Evolutionary conservation across 2,888 invertebrate species (phyloP).

Genomic region (Lathronympha strigana): DNA sequence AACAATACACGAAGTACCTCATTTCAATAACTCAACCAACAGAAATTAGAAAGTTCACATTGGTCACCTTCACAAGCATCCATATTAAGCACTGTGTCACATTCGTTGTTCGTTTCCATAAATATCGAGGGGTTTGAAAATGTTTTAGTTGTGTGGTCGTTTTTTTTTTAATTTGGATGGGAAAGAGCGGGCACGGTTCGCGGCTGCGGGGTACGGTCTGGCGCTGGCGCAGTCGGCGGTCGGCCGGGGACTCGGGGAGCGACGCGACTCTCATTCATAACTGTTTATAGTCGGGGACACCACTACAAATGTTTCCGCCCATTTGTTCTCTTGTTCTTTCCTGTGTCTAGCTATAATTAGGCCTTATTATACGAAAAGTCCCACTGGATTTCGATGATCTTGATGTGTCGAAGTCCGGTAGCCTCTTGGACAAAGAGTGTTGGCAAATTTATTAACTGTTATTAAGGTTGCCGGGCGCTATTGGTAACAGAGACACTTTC

Average conservation of each 20-base stretch:
- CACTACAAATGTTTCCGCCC: background rate
- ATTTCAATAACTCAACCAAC: slow-evolving; percentile 68
- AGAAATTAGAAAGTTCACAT: slow-evolving; percentile 73
- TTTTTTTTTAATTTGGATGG: slow-evolving; percentile 18
- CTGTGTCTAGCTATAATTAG: background rate
- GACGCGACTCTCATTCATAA: slow-evolving; percentile 50
- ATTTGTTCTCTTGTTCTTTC: background rate
- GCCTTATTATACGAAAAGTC: no score
- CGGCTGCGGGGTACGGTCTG: slow-evolving; percentile 21
- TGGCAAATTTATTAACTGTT: no score
- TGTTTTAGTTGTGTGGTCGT: background rate
- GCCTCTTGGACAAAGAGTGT: no score
- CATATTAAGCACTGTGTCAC: slow-evolving; percentile 31
- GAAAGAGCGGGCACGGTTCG: slow-evolving; percentile 24
- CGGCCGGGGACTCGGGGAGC: slow-evolving; percentile 7
- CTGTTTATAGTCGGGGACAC: slow-evolving; percentile 46
- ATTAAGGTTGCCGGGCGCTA: no score
- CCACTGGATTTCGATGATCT: no score
- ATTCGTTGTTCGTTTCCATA: slow-evolving; percentile 40
- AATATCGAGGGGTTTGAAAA: slow-evolving; percentile 24
- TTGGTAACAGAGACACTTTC: no score
- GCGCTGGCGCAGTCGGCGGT: slow-evolving; percentile 16
- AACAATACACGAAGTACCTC: slow-evolving; percentile 73
- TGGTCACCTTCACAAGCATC: slow-evolving; percentile 64
- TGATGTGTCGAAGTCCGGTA: no score